Base-by-base conservation (phyloP, 2,797 vertebrate genomes). In the Carapus acus region DNA sequence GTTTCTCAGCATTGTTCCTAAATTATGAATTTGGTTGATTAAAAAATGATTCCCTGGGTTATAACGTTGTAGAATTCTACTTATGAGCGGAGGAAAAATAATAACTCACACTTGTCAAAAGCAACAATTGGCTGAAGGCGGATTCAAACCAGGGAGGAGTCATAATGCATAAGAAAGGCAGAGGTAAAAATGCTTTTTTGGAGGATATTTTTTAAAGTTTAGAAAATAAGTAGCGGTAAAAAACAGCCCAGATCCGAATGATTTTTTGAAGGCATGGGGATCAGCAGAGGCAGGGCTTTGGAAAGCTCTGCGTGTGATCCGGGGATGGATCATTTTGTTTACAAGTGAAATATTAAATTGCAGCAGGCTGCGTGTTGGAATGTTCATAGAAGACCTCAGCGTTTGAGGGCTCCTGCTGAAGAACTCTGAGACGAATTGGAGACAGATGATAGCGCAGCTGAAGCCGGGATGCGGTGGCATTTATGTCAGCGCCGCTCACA, bases 381-480 rank as follows among this genome's bases (percentile, higher is more conserved):
- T 38, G 43, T 57, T 16, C 53, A 38, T 46, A 27, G 51, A 52
- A 31, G 36, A 19, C 7, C 39, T 48, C 54, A 40, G 21, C 37
- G 19, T 40, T 53, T 47, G 29, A 34, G 29, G 49, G 42, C 52
- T 65, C 60, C 51, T 16, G 48, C 17, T 1, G 23, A 51, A 44
- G 50, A 52, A 31, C 46, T 31, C 62, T 29, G 59, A 43, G 43
- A 72, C 58, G 54, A 74, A 65, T 63, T 52, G 29, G 51, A 52
- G 70, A 43, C 70, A 74, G 62, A 66, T 65, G 66, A 58, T 64
- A 54, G 45, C 58, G 37, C 64, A 63, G 64, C 61, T 63, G 66
- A 72, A 63, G 63, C 63, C 60, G 40, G 60, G 58, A 47, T 27
- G 50, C 54, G 29, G 69, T 50, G 61, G 61, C 48, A 44, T 65